These are phyloP conservation scores for Palythoa heliodiscus DNA, from an alignment of 92 coral and sea anemone genomes.

Conservation along the genomic window DNA sequence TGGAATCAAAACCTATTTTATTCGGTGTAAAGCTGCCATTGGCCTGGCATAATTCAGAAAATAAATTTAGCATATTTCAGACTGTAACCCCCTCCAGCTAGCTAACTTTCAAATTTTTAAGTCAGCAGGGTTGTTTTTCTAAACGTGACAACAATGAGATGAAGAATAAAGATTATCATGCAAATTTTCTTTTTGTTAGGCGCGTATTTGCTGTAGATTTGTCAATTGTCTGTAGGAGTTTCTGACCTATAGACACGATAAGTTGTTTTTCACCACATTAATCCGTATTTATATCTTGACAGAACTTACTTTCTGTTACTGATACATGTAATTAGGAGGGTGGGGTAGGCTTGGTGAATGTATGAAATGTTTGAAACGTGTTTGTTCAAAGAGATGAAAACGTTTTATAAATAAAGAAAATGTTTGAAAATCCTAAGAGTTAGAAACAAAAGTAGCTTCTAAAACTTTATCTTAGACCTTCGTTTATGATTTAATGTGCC, in stretches of 20 bases:
- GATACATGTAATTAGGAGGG: slow-evolving; percentile 7
- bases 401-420: neutral
- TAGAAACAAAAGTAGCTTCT: too few relatives aligned
- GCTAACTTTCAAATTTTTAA: neutral
- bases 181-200: neutral
- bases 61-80: neutral
- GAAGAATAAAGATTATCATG: slow-evolving; percentile 6
- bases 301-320: neutral
- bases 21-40: neutral
- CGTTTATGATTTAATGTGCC: neutral
- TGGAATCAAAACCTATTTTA: neutral
- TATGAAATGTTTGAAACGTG: neutral
- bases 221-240: neutral
- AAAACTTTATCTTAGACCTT: neutral
- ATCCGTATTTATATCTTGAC: slow-evolving; percentile 16
- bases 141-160: slow-evolving; percentile 18
- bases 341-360: neutral
- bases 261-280: neutral
- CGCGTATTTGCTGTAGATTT: neutral
- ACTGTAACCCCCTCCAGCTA: neutral
- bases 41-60: neutral
- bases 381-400: neutral
- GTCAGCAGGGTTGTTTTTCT: neutral
- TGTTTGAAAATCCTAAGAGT: neutral
- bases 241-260: slow-evolving; percentile 17